Evolutionary conservation across 1,140 invertebrate species (phyloP).

Genomic region (Pantala flavescens): DNA sequence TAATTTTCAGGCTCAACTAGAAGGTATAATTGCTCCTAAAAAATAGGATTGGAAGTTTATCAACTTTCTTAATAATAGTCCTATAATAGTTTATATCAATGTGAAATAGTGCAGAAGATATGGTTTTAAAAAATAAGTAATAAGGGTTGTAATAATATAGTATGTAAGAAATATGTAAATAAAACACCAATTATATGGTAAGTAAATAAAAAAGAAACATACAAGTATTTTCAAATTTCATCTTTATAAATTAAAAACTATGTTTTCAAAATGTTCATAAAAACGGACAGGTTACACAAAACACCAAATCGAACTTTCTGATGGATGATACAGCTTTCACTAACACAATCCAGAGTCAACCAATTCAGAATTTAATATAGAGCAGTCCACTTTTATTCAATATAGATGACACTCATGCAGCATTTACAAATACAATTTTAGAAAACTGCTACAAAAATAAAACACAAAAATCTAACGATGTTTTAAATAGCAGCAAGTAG

Average conservation of each 20-base stretch:
- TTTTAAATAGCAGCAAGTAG: neutral
- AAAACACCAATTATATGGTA: neutral
- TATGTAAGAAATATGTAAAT: too few species aligned
- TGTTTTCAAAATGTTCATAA: neutral
- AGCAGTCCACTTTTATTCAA: neutral
- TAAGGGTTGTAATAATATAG: neutral
- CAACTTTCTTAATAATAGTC: too few species aligned
- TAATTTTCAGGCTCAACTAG: conserved; percentile 67
- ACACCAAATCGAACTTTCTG: neutral
- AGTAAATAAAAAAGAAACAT: neutral
- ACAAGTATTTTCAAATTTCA: neutral
- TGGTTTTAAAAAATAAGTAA: neutral
- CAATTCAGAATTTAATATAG: neutral
- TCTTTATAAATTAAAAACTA: conserved; percentile 6
- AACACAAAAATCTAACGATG: too few species aligned
- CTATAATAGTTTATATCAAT: too few species aligned
- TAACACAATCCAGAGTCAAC: neutral
- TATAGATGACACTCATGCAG: too few species aligned
- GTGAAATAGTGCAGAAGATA: too few species aligned
- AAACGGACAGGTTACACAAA: neutral
- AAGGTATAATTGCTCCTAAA: conserved; percentile 84
- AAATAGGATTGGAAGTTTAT: too few species aligned
- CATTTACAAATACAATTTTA: too few species aligned
- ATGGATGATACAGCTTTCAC: neutral
- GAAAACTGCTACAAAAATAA: too few species aligned